These are phyloP conservation scores for Chamaetylas fuelleborni DNA, from an alignment of 2,113 vertebrate species.

Conservation along the genomic window DNA sequence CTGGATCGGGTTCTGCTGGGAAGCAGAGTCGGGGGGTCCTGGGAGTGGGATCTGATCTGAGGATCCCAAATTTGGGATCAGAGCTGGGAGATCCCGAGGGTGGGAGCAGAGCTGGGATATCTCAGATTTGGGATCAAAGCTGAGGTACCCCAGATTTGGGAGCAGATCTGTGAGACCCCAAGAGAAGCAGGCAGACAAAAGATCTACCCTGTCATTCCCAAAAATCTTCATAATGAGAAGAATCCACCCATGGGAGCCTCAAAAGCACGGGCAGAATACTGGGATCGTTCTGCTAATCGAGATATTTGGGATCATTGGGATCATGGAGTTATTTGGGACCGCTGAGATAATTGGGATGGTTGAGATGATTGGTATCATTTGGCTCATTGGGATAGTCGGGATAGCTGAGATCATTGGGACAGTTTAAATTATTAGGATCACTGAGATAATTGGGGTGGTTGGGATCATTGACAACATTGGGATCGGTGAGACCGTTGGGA, in stretches of 20 bases:
- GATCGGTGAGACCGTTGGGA: rapidly evolving
- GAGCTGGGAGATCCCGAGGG: too few species aligned
- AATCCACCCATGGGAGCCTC: rapidly evolving
- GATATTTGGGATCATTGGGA: background rate
- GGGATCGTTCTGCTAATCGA: rapidly evolving
- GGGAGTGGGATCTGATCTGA: rapidly evolving
- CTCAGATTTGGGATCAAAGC: background rate
- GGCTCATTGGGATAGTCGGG: rapidly evolving
- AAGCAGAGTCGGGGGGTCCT: rapidly evolving
- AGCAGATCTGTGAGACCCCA: background rate
- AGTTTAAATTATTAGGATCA: rapidly evolving
- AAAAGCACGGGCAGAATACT: rapidly evolving
- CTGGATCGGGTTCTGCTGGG: background rate
- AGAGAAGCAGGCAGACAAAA: too few species aligned
- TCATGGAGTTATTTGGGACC: rapidly evolving
- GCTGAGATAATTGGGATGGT: background rate
- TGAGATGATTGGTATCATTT: background rate
- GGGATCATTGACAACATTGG: rapidly evolving
- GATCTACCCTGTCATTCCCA: rapidly evolving
- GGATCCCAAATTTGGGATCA: background rate
- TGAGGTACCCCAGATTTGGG: too few species aligned
- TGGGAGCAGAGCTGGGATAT: rapidly evolving
- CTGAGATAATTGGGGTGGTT: rapidly evolving
- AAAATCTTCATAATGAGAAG: background rate
- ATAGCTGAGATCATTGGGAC: background rate